A percentile compares a stretch with the other conserved stretches of the same genome.
These are phyloP conservation scores for Knipowitschia caucasica DNA, from an alignment of 2,797 vertebrate genomes.

Conservation along the genomic window DNA sequence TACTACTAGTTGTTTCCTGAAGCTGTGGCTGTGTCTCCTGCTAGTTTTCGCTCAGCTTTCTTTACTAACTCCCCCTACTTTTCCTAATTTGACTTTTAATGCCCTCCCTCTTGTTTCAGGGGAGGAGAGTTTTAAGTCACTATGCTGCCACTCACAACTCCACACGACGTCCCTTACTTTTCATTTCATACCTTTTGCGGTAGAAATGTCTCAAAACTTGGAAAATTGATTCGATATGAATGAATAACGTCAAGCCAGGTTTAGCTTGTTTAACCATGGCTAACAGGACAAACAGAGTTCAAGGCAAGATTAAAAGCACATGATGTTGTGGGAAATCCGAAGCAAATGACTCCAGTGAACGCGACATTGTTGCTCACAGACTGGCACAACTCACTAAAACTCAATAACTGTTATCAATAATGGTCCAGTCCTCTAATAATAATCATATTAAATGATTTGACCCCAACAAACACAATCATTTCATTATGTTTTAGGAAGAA, in stretches of 20 bases:
- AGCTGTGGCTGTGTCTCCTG: slow-evolving; percentile 2
- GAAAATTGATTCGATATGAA: background rate
- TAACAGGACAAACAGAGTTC: slow-evolving; percentile 1
- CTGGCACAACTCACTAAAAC: background rate
- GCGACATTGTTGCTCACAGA: background rate
- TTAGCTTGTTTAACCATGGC: background rate
- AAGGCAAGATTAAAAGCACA: slow-evolving; percentile 6
- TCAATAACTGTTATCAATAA: too few relatives aligned
- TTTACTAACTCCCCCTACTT: slow-evolving; percentile 28
- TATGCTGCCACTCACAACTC: slow-evolving; percentile 15
- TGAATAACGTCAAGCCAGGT: background rate
- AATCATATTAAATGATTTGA: too few relatives aligned
- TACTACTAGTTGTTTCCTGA: slow-evolving; percentile 13
- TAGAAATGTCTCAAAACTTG: background rate
- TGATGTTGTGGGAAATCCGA: slow-evolving; percentile 2
- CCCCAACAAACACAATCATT: too few relatives aligned
- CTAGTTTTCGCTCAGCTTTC: slow-evolving; percentile 35
- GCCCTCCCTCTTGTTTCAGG: slow-evolving; percentile 52
- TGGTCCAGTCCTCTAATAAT: too few relatives aligned
- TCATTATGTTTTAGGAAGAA: too few relatives aligned
- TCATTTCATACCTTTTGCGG: background rate
- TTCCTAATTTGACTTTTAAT: slow-evolving; percentile 53
- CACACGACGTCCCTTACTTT: background rate
- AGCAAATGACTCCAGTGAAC: background rate
- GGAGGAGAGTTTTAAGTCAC: slow-evolving; percentile 39